Evolutionary conservation across 2,113 vertebrate genomes (phyloP), one percentile per base, ranked within the genome.

Genomic region (Psilopsiagon aymara): DNA sequence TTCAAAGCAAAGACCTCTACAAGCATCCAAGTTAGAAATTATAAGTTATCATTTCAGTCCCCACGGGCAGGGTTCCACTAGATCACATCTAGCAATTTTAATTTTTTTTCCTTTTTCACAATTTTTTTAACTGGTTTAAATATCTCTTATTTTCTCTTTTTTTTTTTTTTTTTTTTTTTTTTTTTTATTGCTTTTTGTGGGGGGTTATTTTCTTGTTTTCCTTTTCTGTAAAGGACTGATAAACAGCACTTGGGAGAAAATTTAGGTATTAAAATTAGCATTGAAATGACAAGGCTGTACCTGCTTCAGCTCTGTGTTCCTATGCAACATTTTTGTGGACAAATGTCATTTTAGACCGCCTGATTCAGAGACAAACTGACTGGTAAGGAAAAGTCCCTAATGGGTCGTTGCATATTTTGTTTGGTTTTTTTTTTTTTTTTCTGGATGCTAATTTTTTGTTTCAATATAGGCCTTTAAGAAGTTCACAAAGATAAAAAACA

Each of bases 121-220:
- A 5, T 17, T 68, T 77, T 86, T 82, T 25, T 52, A 49, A 49
- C 2, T 62, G 4, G 3, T 47, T 76, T 80, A 16, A 19, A 77
- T 64, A 73, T 35, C 11, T 9, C 13, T 6, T 27, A 27, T 3
- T 8, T 1, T 4, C 2, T 13, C 4, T 10, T 21, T 39, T n/a
- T 33, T 83, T 41, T 19, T 10, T 21, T 39, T n/a, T 33, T 83
- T 41, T 19, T 5, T 33, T 83, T 41, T 19, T 10, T 25, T 39
- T n/a, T 28, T 83, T 41, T 19, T 5, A 11, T 52, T 52, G 7
- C 6, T n/a, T 52, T 52, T 27, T 13, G 12, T 10, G 20, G 57
- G 21, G 55, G 57, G 9, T 10, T n/a, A 19, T n/a, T 51, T 24
- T 55, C 24, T 7, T 31, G 3, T 53, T 23, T 67, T 67, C 11